phyloP scores from a whole-genome alignment of 2,888 invertebrate genomes.

The Molanna angustata region DNA sequence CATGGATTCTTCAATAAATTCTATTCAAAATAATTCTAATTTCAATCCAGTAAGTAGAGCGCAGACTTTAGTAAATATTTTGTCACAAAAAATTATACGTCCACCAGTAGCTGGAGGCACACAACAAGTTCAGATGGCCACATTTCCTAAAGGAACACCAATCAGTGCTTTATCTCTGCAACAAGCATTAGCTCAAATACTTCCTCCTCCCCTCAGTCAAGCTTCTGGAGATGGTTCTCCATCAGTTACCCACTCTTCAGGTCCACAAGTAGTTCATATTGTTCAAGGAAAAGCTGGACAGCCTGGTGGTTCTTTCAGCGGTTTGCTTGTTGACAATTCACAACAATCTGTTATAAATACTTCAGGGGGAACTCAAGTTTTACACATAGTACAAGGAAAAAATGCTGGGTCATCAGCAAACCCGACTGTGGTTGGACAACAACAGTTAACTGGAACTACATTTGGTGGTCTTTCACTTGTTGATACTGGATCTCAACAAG shows the following conservation, averaged over 20 bases:
- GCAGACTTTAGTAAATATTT: constrained; percentile 51
- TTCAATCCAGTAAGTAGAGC: constrained; percentile 34
- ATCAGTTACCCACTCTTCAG: constrained; percentile 41
- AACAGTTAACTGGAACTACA: constrained; percentile 39
- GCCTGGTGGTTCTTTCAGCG: constrained; percentile 42
- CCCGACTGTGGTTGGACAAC: constrained; percentile 37
- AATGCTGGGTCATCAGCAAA: constrained; percentile 37
- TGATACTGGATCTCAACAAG: constrained; percentile 48
- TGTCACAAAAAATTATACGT: constrained; percentile 52
- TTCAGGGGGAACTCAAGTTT: constrained; percentile 45
- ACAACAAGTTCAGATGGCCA: constrained; percentile 38
- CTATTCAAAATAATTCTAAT: constrained; percentile 1
- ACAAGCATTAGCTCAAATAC: constrained; percentile 51
- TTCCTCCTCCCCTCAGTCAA: constrained; percentile 49
- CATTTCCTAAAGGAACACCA: constrained; percentile 44
- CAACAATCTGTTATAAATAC: constrained; percentile 48
- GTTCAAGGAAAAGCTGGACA: constrained; percentile 47
- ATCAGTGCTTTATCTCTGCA: constrained; percentile 50
- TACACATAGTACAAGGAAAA: constrained; percentile 52
- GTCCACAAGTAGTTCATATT: constrained; percentile 50
- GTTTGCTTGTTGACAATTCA: constrained; percentile 45
- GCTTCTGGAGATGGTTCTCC: constrained; percentile 36
- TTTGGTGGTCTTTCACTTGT: constrained; percentile 49
- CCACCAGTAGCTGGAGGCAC: constrained; percentile 38
- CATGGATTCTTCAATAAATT: constrained; percentile 7